Evolutionary conservation across 2,888 invertebrate species (phyloP).

Genomic region (Schrankia costaestrigalis): DNA sequence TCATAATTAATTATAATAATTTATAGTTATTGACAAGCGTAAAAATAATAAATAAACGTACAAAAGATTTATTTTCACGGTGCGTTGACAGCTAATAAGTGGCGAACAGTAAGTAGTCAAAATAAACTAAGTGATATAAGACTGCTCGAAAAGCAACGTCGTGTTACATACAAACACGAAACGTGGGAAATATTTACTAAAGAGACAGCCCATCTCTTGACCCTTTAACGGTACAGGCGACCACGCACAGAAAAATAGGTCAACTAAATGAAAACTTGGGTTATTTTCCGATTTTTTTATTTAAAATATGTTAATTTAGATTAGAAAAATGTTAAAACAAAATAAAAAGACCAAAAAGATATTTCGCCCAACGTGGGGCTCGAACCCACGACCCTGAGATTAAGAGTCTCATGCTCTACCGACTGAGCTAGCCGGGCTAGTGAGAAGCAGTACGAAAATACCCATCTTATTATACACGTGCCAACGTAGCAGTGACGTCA

Average conservation of each 20-base stretch:
- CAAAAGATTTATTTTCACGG: too few species aligned
- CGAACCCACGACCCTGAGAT: constrained; percentile 84
- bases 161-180: constrained; percentile 43
- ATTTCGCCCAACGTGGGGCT: constrained; percentile 82
- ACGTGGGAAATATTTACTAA: constrained; percentile 66
- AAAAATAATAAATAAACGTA: too few species aligned
- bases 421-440: constrained; percentile 80
- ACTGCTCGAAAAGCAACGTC: constrained; percentile 35
- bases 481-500: too few species aligned
- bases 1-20: too few species aligned
- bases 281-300: too few species aligned
- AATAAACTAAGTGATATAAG: constrained; percentile 45
- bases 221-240: constrained; percentile 53
- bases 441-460: neutral
- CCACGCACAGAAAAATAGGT: neutral
- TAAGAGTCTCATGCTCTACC: constrained; percentile 83
- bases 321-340: neutral
- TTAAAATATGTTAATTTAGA: neutral
- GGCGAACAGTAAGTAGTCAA: constrained; percentile 40
- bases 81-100: constrained; percentile 42
- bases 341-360: constrained; percentile 31
- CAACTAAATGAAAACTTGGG: too few species aligned
- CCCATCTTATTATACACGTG: constrained; percentile 4
- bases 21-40: too few species aligned
- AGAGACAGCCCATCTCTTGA: constrained; percentile 53